Base-by-base conservation (phyloP, 2,888 invertebrate genomes). In the Aplocera efformata region DNA sequence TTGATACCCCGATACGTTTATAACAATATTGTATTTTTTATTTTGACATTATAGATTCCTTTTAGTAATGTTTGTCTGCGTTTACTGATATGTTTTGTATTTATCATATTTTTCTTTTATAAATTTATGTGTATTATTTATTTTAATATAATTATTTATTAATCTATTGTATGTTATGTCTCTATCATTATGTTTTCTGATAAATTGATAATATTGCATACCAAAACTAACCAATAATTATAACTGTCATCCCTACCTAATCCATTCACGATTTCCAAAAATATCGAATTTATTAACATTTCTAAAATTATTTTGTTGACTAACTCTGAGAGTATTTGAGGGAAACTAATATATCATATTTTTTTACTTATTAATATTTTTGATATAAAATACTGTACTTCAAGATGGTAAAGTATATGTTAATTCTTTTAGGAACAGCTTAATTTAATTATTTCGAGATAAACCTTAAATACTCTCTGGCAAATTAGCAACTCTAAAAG, bases 401-500 rank as follows among this genome's bases (percentile, higher is more conserved):
- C n/a, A n/a, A n/a, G n/a, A n/a, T n/a, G n/a, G n/a, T n/a, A n/a
- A n/a, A n/a, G n/a, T n/a, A n/a, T n/a, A n/a, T n/a, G n/a, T n/a
- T n/a, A n/a, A n/a, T n/a, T n/a, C n/a, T n/a, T n/a, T n/a, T n/a
- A n/a, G n/a, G n/a, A n/a, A n/a, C n/a, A n/a, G n/a, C n/a, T 17
- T 3, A 17, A 17, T 3, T 17, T 5, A 17, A 17, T 5, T 17
- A 17, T 17, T 17, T 17, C n/a, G n/a, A 26, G 2, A 26, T 26
- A 32, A 27, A 27, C 4, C 4, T 9, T 7, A 10, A 39, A 40
- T 48, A 42, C 41, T 48, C 42, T 29, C 40, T 46, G 47, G 31
- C 30, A 28, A 34, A 32, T 38, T 33, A 35, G 50, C 45, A 48
- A 59, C 54, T 40, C 50, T 49, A 49, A 63, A 67, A 75, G 61